These are phyloP conservation scores for Parnassius glacialis DNA, from an alignment of 2,888 invertebrate genomes.

Conservation along the genomic window DNA sequence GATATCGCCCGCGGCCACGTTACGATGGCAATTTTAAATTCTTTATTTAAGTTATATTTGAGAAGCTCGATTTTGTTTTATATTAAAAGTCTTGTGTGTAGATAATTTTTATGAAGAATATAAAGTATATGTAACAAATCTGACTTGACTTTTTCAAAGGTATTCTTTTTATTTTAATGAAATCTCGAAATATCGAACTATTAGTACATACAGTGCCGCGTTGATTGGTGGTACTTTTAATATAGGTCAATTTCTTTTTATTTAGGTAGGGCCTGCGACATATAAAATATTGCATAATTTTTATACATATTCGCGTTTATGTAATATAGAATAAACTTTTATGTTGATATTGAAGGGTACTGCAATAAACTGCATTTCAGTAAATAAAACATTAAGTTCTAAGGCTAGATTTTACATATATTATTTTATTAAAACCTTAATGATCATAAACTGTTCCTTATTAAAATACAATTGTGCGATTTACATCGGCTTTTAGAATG, in stretches of 20 bases:
- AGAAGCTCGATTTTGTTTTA: conserved; percentile 72
- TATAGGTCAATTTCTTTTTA: conserved; percentile 41
- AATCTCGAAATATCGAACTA: conserved; percentile 25
- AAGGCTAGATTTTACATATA: conserved; percentile 66
- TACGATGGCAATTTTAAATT: conserved; percentile 42
- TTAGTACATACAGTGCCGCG: conserved; percentile 29
- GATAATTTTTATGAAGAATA: conserved; percentile 79
- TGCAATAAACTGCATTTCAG: conserved; percentile 60
- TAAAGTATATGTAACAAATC: conserved; percentile 75
- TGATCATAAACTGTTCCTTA: conserved; percentile 9
- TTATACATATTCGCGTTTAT: conserved; percentile 47
- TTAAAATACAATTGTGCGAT: not conserved
- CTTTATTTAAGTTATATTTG: conserved; percentile 65
- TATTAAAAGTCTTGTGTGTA: conserved; percentile 77
- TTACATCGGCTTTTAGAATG: too few species aligned
- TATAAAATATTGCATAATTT: conserved; percentile 43
- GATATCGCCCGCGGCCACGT: conserved; percentile 22
- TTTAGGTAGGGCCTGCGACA: conserved; percentile 36
- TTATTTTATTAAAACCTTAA: conserved; percentile 35
- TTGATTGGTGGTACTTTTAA: conserved; percentile 17
- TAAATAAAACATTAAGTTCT: conserved; percentile 61
- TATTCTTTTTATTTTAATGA: conserved; percentile 35
- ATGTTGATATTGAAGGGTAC: conserved; percentile 50
- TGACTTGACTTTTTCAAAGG: conserved; percentile 59
- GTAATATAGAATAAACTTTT: conserved; percentile 50